Evolutionary conservation across 2,797 vertebrate genomes (phyloP).

Genomic region (Anguilla pacifica): DNA sequence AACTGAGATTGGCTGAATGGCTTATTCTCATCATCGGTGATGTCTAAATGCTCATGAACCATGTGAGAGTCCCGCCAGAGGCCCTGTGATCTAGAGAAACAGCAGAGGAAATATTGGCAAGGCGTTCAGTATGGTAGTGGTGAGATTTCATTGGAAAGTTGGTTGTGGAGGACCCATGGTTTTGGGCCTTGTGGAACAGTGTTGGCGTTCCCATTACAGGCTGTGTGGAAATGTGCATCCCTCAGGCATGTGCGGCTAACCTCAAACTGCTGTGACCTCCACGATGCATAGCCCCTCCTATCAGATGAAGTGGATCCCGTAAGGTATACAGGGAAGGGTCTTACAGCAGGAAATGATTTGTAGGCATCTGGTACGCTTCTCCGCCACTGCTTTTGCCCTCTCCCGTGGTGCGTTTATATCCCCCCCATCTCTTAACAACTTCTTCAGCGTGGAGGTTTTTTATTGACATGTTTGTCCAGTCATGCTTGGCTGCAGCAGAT

Average conservation of each 20-base stretch:
- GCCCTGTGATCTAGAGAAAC: not conserved
- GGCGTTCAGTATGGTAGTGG: not conserved
- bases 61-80: not conserved
- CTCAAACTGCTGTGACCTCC: slow-evolving; percentile 6
- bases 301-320: not conserved
- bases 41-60: not conserved
- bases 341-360: slow-evolving; percentile 10
- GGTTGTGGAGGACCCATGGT: not conserved
- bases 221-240: not conserved
- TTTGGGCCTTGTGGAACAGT: not conserved
- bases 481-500: not conserved
- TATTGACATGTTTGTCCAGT: not conserved
- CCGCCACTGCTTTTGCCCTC: not conserved
- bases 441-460: not conserved
- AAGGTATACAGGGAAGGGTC: not conserved
- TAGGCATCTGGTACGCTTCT: slow-evolving; percentile 4
- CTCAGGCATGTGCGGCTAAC: not conserved
- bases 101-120: not conserved
- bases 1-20: not conserved
- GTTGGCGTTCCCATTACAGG: not conserved
- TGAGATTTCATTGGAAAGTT: not conserved
- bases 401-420: not conserved
- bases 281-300: not conserved
- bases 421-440: not conserved
- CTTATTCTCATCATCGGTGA: not conserved